phyloP scores from a whole-genome alignment of 64 coral and sea anemone genomes.

The Catalaphyllia jardinei region DNA sequence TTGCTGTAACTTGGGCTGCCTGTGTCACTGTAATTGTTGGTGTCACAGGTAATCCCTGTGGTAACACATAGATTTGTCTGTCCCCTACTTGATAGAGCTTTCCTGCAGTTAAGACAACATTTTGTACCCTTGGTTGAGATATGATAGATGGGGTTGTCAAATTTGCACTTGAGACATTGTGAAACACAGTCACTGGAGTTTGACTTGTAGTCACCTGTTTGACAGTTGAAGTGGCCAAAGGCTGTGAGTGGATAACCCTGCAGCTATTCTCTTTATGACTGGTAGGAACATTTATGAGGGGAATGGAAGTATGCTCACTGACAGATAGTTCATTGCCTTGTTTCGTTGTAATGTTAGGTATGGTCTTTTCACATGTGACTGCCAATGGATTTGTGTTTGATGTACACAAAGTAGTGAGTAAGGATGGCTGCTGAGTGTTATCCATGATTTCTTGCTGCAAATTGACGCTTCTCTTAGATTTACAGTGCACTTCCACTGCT shows the following conservation, averaged over 20 bases:
- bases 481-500: constrained; percentile 1
- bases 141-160: background rate
- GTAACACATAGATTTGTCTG: constrained; percentile 15
- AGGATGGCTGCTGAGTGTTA: no score
- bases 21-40: background rate
- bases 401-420: no score
- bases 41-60: background rate
- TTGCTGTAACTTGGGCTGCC: background rate
- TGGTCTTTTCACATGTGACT: background rate
- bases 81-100: background rate
- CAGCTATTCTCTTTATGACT: background rate
- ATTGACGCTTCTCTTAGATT: background rate
- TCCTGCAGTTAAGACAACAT: constrained; percentile 15
- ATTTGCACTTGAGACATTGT: background rate
- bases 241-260: background rate
- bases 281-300: background rate
- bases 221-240: background rate
- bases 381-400: constrained; percentile 3
- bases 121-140: constrained; percentile 1
- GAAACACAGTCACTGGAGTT: background rate
- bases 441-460: background rate
- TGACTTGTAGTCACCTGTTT: background rate
- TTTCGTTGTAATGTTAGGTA: background rate
- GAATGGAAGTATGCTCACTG: background rate
- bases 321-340: background rate